Conservation (phyloP, 2,797 vertebrate species). For the Mormyrops boulengeri region DNA sequence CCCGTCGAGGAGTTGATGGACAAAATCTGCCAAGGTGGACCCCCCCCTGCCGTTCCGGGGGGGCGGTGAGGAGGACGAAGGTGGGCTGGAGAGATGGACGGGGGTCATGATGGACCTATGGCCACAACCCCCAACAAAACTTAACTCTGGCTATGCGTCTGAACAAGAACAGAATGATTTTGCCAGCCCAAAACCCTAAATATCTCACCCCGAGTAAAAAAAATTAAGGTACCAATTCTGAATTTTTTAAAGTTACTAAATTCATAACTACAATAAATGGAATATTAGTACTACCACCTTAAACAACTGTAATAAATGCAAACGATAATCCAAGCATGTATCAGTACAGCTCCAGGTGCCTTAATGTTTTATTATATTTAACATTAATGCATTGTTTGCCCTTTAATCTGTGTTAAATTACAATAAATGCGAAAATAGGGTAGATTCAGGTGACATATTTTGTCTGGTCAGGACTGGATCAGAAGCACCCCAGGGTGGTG, state of each 20-base stretch:
- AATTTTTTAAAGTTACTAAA: neutral
- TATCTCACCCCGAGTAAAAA: neutral
- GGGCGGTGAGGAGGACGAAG: neutral
- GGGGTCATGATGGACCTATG: constrained; percentile 14
- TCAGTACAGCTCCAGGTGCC: neutral
- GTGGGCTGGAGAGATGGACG: constrained; percentile 11
- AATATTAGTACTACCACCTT: neutral
- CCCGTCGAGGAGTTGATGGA: neutral
- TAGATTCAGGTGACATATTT: neutral
- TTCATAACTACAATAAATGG: neutral
- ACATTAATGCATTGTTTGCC: neutral
- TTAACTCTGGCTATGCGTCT: neutral
- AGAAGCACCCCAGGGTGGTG: neutral
- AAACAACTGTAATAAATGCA: neutral
- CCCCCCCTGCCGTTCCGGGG: constrained; percentile 4
- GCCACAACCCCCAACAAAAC: neutral
- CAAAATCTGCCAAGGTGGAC: neutral
- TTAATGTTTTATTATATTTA: neutral
- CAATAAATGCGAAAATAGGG: neutral
- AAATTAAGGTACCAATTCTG: neutral
- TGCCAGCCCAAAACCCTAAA: neutral
- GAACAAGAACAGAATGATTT: neutral
- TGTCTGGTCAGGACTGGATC: neutral
- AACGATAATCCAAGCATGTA: neutral
- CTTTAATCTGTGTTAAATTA: neutral